These are phyloP conservation scores for Lontra canadensis DNA, from an alignment of 2,113 vertebrate species.

Conservation along the genomic window DNA sequence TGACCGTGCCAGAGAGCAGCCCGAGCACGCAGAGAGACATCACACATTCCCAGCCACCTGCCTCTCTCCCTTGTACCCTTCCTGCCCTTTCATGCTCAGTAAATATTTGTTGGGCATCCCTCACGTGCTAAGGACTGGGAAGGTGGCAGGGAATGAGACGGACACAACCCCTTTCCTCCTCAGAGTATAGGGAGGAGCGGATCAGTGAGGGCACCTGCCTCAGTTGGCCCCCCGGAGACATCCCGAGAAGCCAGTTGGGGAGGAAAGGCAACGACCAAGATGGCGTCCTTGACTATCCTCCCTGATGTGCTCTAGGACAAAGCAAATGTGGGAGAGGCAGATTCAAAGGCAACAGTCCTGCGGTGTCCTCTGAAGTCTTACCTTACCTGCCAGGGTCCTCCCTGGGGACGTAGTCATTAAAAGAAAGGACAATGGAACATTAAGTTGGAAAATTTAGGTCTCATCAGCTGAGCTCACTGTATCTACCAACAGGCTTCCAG, in stretches of 20 bases:
- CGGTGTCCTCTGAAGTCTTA: neutral
- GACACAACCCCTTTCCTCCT: neutral
- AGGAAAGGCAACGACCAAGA: neutral
- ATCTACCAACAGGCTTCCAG: neutral
- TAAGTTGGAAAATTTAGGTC: neutral
- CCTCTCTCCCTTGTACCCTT: neutral
- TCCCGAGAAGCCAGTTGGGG: neutral
- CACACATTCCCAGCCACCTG: neutral
- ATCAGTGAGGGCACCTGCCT: too few relatives aligned
- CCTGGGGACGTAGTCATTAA: neutral
- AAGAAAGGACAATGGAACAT: neutral
- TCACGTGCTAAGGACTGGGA: neutral
- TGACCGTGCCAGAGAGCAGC: neutral
- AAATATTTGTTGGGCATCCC: neutral
- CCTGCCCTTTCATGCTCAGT: neutral
- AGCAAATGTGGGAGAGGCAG: accelerated
- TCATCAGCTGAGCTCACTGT: neutral
- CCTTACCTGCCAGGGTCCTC: neutral
- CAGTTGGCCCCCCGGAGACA: neutral
- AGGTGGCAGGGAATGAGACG: neutral
- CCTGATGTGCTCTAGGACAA: neutral
- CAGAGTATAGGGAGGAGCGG: neutral
- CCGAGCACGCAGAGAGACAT: too few relatives aligned
- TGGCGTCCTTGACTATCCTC: accelerated
- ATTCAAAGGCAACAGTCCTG: neutral